Conservation (phyloP, 1,140 invertebrate species). For the Zaprionus ghesquierei region DNA sequence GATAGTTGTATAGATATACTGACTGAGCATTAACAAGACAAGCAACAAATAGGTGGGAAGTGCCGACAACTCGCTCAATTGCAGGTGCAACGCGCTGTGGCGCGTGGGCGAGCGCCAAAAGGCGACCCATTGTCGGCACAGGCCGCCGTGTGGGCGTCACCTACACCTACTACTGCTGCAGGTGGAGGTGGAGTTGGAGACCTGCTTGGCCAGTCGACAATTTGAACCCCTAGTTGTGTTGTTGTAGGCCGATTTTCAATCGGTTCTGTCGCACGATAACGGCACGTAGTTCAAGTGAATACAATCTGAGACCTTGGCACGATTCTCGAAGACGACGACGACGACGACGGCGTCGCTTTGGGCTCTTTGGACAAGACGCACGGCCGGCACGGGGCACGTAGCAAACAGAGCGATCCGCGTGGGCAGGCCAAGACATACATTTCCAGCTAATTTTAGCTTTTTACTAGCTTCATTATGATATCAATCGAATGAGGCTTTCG, state of each 20-base stretch:
- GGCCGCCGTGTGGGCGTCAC: slow-evolving; percentile 8
- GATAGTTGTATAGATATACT: neutral
- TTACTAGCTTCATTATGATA: neutral
- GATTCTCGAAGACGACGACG: slow-evolving; percentile 44
- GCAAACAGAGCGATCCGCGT: neutral
- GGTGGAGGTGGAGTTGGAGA: neutral
- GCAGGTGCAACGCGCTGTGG: slow-evolving; percentile 6
- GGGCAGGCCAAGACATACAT: neutral
- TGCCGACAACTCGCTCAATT: neutral
- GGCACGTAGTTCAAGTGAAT: slow-evolving; percentile 72
- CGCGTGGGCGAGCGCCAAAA: slow-evolving; percentile 21
- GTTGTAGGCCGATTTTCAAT: slow-evolving; percentile 46
- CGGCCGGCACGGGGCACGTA: neutral
- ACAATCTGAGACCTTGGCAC: slow-evolving; percentile 77
- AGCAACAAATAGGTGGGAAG: slow-evolving; percentile 8
- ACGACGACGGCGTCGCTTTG: too few relatives aligned
- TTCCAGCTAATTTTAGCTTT: neutral
- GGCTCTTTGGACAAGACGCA: slow-evolving; percentile 3
- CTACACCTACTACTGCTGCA: neutral
- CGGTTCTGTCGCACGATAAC: slow-evolving; percentile 56
- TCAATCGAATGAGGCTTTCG: neutral
- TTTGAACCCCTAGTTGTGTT: slow-evolving; percentile 1
- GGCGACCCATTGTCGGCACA: neutral
- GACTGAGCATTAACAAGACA: slow-evolving; percentile 42
- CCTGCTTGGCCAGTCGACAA: slow-evolving; percentile 21